phyloP scores from a whole-genome alignment of 2,797 vertebrate species.

The Morus bassanus region DNA sequence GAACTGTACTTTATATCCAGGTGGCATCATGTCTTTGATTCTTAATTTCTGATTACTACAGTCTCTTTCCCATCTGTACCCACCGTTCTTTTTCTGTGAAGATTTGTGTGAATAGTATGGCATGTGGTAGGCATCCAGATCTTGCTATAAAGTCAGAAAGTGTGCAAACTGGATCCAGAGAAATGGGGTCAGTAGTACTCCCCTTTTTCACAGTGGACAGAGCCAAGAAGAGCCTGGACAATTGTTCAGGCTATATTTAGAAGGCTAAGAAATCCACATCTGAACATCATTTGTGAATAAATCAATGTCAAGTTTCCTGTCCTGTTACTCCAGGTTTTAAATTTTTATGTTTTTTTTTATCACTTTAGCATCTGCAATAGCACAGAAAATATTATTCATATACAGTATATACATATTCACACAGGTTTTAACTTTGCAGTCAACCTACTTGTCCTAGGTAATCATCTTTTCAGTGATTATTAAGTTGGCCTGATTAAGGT shows the following conservation, averaged over 20 bases:
- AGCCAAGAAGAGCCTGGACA: neutral
- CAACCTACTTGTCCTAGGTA: neutral
- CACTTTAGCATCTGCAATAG: neutral
- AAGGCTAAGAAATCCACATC: neutral
- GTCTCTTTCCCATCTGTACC: neutral
- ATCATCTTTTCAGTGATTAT: neutral
- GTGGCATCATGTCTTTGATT: neutral
- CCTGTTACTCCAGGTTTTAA: neutral
- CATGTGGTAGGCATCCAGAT: neutral
- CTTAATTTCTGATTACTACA: neutral
- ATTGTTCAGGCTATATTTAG: neutral
- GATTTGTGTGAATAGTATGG: neutral
- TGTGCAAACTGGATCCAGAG: neutral
- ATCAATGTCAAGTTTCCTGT: neutral
- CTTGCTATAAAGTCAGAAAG: neutral
- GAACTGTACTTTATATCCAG: neutral
- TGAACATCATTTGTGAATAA: neutral
- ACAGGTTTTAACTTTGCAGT: neutral
- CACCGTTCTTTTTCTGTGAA: neutral
- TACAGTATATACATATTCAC: neutral
- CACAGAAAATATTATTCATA: neutral
- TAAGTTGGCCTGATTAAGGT: neutral
- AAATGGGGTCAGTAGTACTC: neutral
- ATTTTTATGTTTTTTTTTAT: neutral
- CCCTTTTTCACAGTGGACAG: neutral